Conservation (phyloP, 2,797 vertebrate species). For the Myoxocephalus aenaeus region DNA sequence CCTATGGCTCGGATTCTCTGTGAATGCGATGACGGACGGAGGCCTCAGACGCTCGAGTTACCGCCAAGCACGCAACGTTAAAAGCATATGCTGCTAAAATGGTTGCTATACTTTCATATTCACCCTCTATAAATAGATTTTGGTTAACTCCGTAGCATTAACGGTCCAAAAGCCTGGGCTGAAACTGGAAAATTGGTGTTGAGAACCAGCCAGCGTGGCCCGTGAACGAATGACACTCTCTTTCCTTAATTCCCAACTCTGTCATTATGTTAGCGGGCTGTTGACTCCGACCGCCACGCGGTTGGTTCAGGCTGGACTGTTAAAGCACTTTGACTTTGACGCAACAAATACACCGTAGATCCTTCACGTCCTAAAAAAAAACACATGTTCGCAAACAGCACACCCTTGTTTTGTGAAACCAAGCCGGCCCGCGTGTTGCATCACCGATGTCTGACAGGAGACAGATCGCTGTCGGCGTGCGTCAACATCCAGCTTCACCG, state of each 20-base stretch:
- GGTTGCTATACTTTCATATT: not conserved
- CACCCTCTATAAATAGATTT: not conserved
- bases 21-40: not conserved
- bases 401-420: too few species aligned
- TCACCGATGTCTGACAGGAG: slow-evolving; percentile 52
- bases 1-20: not conserved
- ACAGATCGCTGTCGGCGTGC: slow-evolving; percentile 60
- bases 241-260: slow-evolving; percentile 14
- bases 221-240: slow-evolving; percentile 4
- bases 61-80: not conserved
- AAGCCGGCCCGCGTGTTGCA: slow-evolving; percentile 39
- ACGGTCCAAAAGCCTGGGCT: not conserved
- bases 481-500: slow-evolving; percentile 65
- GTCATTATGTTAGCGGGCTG: slow-evolving; percentile 23
- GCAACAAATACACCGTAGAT: not conserved
- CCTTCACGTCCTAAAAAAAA: not conserved
- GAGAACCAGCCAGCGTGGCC: not conserved
- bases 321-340: not conserved
- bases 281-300: slow-evolving; percentile 4
- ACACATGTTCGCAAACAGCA: not conserved
- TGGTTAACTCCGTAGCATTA: not conserved
- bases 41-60: not conserved
- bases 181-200: not conserved
- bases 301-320: not conserved
- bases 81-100: not conserved